Evolutionary conservation across 1,140 invertebrate genomes (phyloP).

Genomic region (Trichonephila clavata): DNA sequence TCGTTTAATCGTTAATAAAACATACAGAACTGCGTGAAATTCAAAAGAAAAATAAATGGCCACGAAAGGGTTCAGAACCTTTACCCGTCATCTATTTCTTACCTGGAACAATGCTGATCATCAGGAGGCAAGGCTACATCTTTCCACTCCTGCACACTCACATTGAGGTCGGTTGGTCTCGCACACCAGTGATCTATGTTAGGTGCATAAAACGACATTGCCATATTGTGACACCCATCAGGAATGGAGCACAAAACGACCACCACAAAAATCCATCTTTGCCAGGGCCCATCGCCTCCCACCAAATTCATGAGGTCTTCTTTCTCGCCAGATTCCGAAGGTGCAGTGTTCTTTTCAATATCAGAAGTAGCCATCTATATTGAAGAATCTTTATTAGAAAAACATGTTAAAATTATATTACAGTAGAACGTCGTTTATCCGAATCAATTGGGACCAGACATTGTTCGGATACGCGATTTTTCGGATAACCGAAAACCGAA

Average conservation of each 20-base stretch:
- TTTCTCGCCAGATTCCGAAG: neutral
- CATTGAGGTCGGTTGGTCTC: neutral
- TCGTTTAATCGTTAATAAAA: too few species aligned
- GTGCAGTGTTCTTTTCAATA: too few species aligned
- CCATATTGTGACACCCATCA: slow-evolving; percentile 77
- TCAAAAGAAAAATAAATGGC: too few species aligned
- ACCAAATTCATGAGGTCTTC: slow-evolving; percentile 17
- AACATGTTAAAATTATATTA: too few species aligned
- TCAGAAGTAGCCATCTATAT: too few species aligned
- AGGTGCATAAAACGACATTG: slow-evolving; percentile 12
- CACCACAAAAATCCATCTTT: slow-evolving; percentile 80
- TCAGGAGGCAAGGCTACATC: neutral
- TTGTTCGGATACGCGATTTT: too few species aligned
- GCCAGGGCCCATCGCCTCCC: slow-evolving; percentile 32
- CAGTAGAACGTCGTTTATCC: too few species aligned
- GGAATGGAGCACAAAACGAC: slow-evolving; percentile 81
- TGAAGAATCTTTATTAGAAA: too few species aligned
- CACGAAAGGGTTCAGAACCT: too few species aligned
- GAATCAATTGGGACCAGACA: too few species aligned
- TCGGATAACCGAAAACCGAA: too few species aligned
- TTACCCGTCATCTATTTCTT: neutral
- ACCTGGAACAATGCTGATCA: slow-evolving; percentile 24
- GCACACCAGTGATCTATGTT: slow-evolving; percentile 50
- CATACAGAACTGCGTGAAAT: too few species aligned
- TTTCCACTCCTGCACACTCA: slow-evolving; percentile 27